Conservation (phyloP, 2,797 vertebrate species). For the Pipistrellus pygmaeus region DNA sequence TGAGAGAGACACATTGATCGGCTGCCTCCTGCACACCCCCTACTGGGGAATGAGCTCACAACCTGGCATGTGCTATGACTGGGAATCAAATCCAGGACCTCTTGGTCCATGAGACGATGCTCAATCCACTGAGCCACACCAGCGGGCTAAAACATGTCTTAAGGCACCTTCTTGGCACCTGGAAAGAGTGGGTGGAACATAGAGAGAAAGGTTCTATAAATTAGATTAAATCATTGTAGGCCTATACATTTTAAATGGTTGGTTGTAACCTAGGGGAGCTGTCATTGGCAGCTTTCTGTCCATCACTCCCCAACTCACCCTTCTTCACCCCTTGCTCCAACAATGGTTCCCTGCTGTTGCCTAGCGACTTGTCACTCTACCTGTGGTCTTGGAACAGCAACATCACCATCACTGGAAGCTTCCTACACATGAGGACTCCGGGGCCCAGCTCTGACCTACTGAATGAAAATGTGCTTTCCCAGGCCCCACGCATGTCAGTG, state of each 20-base stretch:
- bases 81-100: too few relatives aligned
- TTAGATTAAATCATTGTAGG: not conserved
- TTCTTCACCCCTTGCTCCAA: not conserved
- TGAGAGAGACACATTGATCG: too few relatives aligned
- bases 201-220: not conserved
- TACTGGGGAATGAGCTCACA: too few relatives aligned
- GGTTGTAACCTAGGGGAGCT: not conserved
- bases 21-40: too few relatives aligned
- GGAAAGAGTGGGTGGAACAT: not conserved
- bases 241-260: not conserved
- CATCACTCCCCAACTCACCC: not conserved
- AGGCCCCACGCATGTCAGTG: not conserved
- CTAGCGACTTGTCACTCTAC: not conserved
- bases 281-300: not conserved
- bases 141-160: conserved; percentile 12
- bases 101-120: too few relatives aligned
- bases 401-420: not conserved
- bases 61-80: too few relatives aligned
- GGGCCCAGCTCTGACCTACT: too few relatives aligned
- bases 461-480: not conserved
- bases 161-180: not conserved
- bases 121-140: too few relatives aligned
- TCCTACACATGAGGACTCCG: not conserved
- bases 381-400: not conserved
- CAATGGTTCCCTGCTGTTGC: not conserved